Conservation (phyloP, 64 coral and sea anemone genomes). For the Acropora tenuis region DNA sequence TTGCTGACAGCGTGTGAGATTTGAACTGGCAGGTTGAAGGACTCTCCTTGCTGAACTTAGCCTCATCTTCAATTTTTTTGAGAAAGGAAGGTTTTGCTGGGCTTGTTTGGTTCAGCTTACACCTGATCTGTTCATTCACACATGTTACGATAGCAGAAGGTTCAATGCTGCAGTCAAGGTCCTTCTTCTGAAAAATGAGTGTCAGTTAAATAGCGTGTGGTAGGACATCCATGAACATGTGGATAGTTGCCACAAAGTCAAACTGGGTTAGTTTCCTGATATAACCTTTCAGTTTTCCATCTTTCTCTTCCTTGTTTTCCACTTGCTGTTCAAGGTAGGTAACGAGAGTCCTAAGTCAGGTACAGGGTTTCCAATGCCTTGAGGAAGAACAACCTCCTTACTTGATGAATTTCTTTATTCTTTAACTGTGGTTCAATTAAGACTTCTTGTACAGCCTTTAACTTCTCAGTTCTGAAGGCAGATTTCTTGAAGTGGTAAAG, state of each 20-base stretch:
- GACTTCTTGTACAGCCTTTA: conserved; percentile 55
- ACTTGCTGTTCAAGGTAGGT: conserved; percentile 62
- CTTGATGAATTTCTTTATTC: conserved; percentile 64
- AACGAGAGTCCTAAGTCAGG: conserved; percentile 52
- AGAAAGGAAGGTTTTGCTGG: not conserved
- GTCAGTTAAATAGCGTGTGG: conserved; percentile 47
- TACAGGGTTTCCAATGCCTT: conserved; percentile 47
- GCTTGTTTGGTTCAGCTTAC: conserved; percentile 2
- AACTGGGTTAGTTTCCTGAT: conserved; percentile 53
- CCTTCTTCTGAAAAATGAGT: conserved; percentile 61
- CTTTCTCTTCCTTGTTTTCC: conserved; percentile 54
- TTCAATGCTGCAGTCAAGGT: conserved; percentile 2
- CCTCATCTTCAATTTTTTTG: conserved; percentile 7
- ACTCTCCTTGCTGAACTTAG: not conserved
- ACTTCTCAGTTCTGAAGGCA: conserved; percentile 54
- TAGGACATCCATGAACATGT: conserved; percentile 31
- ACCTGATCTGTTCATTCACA: conserved; percentile 18
- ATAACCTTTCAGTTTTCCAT: not conserved
- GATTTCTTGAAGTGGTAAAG: conserved; percentile 59
- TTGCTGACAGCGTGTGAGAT: not conserved
- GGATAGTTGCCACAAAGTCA: conserved; percentile 60
- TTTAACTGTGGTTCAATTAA: conserved; percentile 59
- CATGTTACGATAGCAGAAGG: conserved; percentile 20
- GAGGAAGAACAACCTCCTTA: conserved; percentile 46
- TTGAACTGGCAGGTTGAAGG: not conserved